Conservation (phyloP, 2,888 invertebrate genomes). For the Acanthosoma haemorrhoidale region DNA sequence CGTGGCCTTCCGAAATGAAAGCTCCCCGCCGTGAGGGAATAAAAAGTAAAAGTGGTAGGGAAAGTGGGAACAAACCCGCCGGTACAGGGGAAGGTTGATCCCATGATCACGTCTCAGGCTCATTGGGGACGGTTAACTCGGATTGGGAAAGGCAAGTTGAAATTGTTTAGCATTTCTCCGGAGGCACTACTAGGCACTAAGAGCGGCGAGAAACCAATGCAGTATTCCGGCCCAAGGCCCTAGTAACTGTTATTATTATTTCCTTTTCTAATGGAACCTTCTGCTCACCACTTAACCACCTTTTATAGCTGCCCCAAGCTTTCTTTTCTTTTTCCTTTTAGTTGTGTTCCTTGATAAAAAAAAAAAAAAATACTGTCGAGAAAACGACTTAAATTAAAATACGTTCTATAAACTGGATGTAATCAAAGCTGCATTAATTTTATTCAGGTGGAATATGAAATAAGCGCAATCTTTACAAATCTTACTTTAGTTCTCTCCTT, state of each 20-base stretch:
- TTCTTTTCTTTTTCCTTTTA: neutral
- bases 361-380: too few relatives aligned
- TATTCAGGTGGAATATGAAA: too few relatives aligned
- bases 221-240: neutral
- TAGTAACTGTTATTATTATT: slow-evolving; percentile 12
- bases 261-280: neutral
- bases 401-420: too few relatives aligned
- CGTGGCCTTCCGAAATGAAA: neutral
- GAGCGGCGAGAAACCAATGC: neutral
- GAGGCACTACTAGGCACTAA: too few relatives aligned
- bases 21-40: too few relatives aligned
- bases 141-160: neutral
- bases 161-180: slow-evolving; percentile 12
- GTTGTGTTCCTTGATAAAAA: neutral
- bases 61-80: neutral
- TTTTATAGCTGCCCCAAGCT: neutral
- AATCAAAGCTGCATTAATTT: too few relatives aligned
- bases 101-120: neutral
- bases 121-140: slow-evolving; percentile 1
- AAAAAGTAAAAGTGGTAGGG: too few relatives aligned
- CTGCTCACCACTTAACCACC: too few relatives aligned
- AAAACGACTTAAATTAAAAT: too few relatives aligned
- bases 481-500: too few relatives aligned
- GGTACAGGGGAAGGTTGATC: neutral
- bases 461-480: too few relatives aligned